Base-by-base conservation (phyloP, 2,888 invertebrate genomes). In the Lingula anatina region DNA sequence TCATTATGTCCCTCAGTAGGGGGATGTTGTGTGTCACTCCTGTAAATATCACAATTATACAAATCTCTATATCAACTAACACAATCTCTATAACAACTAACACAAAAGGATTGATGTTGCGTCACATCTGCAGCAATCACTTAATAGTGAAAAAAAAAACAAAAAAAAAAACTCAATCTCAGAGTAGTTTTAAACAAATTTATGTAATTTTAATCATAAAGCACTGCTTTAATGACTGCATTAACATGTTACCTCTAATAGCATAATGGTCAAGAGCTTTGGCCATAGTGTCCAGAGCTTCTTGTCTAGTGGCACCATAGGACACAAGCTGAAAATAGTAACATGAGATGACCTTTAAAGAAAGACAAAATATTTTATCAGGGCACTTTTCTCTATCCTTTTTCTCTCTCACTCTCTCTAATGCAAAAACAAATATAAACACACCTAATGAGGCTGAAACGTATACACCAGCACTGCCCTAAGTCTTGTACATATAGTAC, bases 21-120 rank as follows among this genome's bases (percentile, higher is more conserved):
- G 85, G 82, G 56, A 85, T 83, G 68, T 85, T 85, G 66, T 85
- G 83, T 1, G 82, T 82, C 9, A 85, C 82, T 49, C 83, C 80
- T 77, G 55, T 0, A 51, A 47, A 46, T 15, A 44, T n/a, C 23
- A 18, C 45, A 45, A 43, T 5, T n/a, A 25, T 21, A 5, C 35
- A 40, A 26, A 27, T 27, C 43, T 46, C 12, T 2, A 23, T n/a
- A 40, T 21, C n/a, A n/a, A n/a, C n/a, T 15, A 31, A 31, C 15
- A 12, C 37, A 43, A 25, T 23, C 31, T 44, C 47, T 15, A 2
- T 18, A 4, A 36, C 18, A 53, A 27, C 31, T 21, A 46, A 28
- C 7, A 36, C 37, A 7, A 36, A 39, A 46, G 20, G 24, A 24
- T 27, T 28, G 9, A 47, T 18, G 7, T 21, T 35, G 35, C 15